Base-by-base conservation (phyloP, 2,113 vertebrate species). In the Thunnus maccoyii region DNA sequence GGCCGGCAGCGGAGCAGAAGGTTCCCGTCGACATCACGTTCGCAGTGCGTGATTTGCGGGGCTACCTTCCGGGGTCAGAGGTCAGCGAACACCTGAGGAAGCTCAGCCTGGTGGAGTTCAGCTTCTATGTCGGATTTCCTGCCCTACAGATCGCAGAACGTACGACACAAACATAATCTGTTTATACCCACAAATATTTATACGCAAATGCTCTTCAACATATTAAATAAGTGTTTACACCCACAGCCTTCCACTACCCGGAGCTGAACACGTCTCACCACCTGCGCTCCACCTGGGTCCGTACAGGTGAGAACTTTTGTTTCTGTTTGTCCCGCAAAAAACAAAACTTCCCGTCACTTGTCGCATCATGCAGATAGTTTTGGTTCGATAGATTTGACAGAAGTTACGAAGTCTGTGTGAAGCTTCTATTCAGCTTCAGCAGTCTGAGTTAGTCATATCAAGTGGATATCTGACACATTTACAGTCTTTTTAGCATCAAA, bases 51-150 rank as follows among this genome's bases (percentile, higher is more conserved):
- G 95, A 97, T 47, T 73, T 80, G 0, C 88, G 75, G 0, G 96
- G 96, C 25, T 99, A 95, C 84, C 76, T 98, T 69, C 95, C 89
- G 0, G 98, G 98, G 1, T 96, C 97, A 0, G 95, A 97, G 80
- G 95, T 99, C 93, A 99, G 98, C 11, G 95, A 96, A 71, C 95
- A 96, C 79, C 94, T 99, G 66, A 94, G 98, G 86, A 97, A 96
- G 88, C 92, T 99, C 79, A 98, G 95, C 0, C 80, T 96, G 90
- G 98, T 99, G 57, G 98, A 99, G 91, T 99, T 99, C 95, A 99
- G 98, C 89, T 99, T 99, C 94, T 99, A 98, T 66, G 79, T 99
- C 56, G 98, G 98, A 2, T 99, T 96, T 90, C 98, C 98, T 0
- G 96, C 94, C 46, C 94, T 97, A 78, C 97, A 99, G 87, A 96